Evolutionary conservation across 2,797 vertebrate genomes (phyloP).

Genomic region (Dallia pectoralis): DNA sequence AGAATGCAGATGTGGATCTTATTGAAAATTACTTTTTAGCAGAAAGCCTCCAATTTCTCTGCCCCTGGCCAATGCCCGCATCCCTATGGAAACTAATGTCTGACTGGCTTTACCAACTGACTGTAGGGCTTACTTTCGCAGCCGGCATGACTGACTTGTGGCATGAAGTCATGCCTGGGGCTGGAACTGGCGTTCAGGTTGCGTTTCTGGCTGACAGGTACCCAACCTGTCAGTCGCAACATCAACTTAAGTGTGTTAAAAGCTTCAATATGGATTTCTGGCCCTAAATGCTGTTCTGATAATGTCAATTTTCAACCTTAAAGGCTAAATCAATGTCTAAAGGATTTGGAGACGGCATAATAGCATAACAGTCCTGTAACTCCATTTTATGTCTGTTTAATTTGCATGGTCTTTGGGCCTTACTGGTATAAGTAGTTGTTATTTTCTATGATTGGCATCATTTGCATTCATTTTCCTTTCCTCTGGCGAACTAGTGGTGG

Average conservation of each 20-base stretch:
- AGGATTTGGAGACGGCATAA: background rate
- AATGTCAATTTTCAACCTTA: background rate
- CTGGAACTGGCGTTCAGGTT: slow-evolving; percentile 55
- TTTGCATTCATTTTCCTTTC: slow-evolving; percentile 56
- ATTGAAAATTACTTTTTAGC: slow-evolving; percentile 64
- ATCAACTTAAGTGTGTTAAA: slow-evolving; percentile 4
- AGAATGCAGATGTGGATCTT: slow-evolving; percentile 49
- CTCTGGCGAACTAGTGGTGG: slow-evolving; percentile 59
- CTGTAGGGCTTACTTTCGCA: slow-evolving; percentile 64
- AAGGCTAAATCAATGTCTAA: background rate
- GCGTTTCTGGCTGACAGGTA: slow-evolving; percentile 51
- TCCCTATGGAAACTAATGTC: slow-evolving; percentile 84
- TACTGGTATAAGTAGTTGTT: slow-evolving; percentile 44
- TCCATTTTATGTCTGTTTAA: slow-evolving; percentile 3
- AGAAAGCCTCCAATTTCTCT: slow-evolving; percentile 64
- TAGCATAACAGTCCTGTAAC: slow-evolving; percentile 9
- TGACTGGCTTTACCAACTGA: slow-evolving; percentile 68
- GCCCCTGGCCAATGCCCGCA: slow-evolving; percentile 71
- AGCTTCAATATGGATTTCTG: slow-evolving; percentile 27
- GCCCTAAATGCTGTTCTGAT: background rate
- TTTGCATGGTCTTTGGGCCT: slow-evolving; percentile 25
- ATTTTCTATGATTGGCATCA: slow-evolving; percentile 55
- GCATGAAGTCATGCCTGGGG: slow-evolving; percentile 55
- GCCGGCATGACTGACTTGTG: slow-evolving; percentile 65
- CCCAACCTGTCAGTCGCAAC: slow-evolving; percentile 23